Conservation (phyloP, 1,140 invertebrate species). For the Periplaneta americana region DNA sequence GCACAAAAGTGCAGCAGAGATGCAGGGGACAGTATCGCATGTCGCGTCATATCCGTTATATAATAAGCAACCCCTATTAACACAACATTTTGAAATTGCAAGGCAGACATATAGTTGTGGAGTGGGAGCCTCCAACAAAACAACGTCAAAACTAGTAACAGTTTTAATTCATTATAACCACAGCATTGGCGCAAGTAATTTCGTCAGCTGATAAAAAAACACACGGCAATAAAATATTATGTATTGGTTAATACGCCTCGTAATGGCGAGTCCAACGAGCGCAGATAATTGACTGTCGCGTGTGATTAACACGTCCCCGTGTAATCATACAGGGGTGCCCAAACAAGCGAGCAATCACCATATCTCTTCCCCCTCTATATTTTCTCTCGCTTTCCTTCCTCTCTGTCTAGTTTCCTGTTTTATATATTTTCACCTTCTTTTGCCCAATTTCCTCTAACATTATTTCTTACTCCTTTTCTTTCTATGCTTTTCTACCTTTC, state of each 20-base stretch:
- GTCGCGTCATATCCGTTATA: too few relatives aligned
- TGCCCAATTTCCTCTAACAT: too few relatives aligned
- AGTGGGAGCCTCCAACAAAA: neutral
- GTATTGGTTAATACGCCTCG: neutral
- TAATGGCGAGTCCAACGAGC: neutral
- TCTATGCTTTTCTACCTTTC: too few relatives aligned
- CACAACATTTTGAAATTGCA: neutral
- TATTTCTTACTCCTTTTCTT: too few relatives aligned
- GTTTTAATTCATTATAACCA: neutral
- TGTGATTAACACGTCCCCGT: neutral
- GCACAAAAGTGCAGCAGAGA: too few relatives aligned
- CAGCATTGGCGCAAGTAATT: neutral
- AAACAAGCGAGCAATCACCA: too few relatives aligned
- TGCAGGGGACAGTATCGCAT: too few relatives aligned
- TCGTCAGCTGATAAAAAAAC: neutral
- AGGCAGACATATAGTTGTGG: neutral
- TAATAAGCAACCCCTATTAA: too few relatives aligned
- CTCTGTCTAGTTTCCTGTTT: too few relatives aligned
- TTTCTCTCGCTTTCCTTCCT: too few relatives aligned
- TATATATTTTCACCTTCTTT: too few relatives aligned
- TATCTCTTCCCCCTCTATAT: too few relatives aligned
- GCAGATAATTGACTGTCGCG: slow-evolving; percentile 13
- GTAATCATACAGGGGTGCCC: neutral
- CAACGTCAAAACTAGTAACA: neutral
- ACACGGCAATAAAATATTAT: neutral